Evolutionary conservation across 2,888 invertebrate species (phyloP), one percentile per base, ranked within the genome.

Genomic region (Aleiodes alternator): DNA sequence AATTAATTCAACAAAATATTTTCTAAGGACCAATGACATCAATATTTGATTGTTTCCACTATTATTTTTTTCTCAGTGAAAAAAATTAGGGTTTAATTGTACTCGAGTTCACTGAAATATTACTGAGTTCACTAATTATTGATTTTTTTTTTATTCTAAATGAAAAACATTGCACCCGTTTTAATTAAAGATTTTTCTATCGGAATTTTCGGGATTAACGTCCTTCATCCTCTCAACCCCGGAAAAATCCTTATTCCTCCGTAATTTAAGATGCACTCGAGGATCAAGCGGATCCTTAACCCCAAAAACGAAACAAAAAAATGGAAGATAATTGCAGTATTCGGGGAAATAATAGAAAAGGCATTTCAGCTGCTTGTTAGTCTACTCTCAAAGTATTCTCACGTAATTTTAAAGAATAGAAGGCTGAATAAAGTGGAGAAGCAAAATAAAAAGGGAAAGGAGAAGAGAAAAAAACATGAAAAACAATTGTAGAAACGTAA

Each of bases 331-430:
- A 38, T 61, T 57, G 57, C 29, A 57, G 16, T 4, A 31, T 43
- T 5, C 3, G 31, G 12, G 16, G 23, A 34, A 50, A 59, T 38
- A 38, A 66, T 34, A 31, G 64, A 64, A 69, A 76, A 76, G 48
- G 69, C 56, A 57, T 23, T 72, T 74, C 76, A 70, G 70, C 69
- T 64, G 70, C 73, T 53, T 69, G 72, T 76, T 76, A 69, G 74
- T 78, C 74, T 55, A 23, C 14, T 48, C 23, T 38, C 55, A 57
- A 66, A 61, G 66, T 64, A 38, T 59, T 70, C 61, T 61, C 61
- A 16, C 48, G 34, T 72, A 71, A 69, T 71, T 61, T 43, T 50
- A 34, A 16, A 29, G 38, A 69, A 23, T 38, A 43, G 64, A 2
- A 72, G 34, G 50, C 14, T 14, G 43, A 16, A 34, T 31, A 43